These are phyloP conservation scores for Cervus canadensis DNA, from an alignment of 2,113 vertebrate genomes.

Conservation along the genomic window DNA sequence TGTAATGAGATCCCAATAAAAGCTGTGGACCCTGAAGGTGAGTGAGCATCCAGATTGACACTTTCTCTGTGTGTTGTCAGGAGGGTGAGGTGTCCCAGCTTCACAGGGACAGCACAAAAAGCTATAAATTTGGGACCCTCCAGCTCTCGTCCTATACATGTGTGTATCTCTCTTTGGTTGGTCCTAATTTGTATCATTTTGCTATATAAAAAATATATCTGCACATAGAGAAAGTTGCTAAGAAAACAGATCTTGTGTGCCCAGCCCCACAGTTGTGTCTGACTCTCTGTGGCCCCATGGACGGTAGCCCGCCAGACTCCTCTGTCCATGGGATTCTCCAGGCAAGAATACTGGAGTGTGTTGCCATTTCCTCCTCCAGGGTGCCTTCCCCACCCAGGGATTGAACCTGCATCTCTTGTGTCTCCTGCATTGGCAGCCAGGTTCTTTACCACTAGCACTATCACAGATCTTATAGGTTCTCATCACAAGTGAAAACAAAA, in stretches of 20 bases:
- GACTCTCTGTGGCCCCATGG: neutral
- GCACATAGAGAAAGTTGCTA: neutral
- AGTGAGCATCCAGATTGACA: neutral
- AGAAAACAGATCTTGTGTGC: neutral
- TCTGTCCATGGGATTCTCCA: neutral
- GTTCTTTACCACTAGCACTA: neutral
- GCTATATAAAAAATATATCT: neutral
- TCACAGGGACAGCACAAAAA: neutral
- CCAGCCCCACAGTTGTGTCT: neutral
- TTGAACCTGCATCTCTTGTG: neutral
- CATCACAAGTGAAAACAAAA: neutral
- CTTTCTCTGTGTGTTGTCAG: neutral
- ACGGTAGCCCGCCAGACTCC: neutral
- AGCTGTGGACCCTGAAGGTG: neutral
- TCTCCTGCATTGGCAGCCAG: neutral
- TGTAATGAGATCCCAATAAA: neutral
- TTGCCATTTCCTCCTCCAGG: neutral
- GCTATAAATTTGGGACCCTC: too few species aligned
- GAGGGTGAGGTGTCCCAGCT: neutral
- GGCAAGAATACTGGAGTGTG: neutral
- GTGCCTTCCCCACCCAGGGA: neutral
- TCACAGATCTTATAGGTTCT: neutral
- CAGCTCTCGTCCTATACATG: accelerated
- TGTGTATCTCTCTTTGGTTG: neutral
- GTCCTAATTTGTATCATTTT: neutral